A percentile compares a stretch with the other conserved stretches of the same genome.
These are phyloP conservation scores for Apostichopus japonicus DNA, from an alignment of 35 echinoderm and acorn worm genomes.

Conservation along the genomic window DNA sequence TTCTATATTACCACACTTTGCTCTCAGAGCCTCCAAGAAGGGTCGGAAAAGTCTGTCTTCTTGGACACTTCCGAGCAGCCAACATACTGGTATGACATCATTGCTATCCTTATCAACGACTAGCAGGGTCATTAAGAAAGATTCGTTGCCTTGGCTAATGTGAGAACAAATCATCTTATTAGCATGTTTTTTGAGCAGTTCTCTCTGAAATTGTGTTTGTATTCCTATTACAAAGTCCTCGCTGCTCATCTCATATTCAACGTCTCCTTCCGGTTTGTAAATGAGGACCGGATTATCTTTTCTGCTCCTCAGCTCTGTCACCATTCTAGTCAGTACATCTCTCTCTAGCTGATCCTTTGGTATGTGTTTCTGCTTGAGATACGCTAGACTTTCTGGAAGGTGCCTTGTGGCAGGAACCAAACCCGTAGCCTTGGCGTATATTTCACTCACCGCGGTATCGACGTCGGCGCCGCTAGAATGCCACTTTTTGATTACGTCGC, in stretches of 20 bases:
- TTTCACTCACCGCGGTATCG: background rate
- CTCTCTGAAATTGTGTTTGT: conserved; percentile 24
- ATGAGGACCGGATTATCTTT: conserved; percentile 15
- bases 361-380: background rate
- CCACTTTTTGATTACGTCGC: background rate
- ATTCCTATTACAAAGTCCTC: conserved; percentile 18
- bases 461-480: background rate
- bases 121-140: background rate
- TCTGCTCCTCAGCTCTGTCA: background rate
- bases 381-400: background rate
- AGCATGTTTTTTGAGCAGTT: background rate
- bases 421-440: background rate
- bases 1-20: conserved; percentile 23
- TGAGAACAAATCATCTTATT: conserved; percentile 6
- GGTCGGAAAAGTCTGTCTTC: conserved; percentile 1
- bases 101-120: background rate
- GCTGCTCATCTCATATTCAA: conserved; percentile 17
- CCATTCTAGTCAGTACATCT: background rate
- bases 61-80: background rate
- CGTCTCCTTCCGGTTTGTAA: conserved; percentile 20
- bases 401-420: background rate
- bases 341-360: background rate
- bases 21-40: conserved; percentile 2
- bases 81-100: background rate
- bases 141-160: background rate